These are phyloP conservation scores for Gymnoscelis rufifasciata DNA, from an alignment of 2,888 invertebrate species.

Conservation along the genomic window DNA sequence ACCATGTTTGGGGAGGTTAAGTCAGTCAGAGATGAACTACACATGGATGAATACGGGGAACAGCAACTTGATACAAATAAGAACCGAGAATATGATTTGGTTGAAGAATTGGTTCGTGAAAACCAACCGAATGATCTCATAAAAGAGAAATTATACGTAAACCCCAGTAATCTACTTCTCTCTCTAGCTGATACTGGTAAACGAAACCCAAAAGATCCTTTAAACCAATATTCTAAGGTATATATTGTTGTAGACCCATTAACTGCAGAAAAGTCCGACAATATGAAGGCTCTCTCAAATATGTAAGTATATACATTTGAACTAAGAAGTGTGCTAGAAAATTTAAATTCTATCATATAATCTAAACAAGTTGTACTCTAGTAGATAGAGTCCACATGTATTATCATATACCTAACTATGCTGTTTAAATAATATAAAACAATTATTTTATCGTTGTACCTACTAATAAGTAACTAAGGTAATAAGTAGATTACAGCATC, in stretches of 20 bases:
- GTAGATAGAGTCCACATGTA: no score
- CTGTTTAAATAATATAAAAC: no score
- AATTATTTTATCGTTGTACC: no score
- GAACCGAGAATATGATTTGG: background rate
- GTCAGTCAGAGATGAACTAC: background rate
- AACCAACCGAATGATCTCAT: slow-evolving; percentile 1
- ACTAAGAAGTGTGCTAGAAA: no score
- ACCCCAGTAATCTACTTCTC: slow-evolving; percentile 19
- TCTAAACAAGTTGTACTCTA: no score
- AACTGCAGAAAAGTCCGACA: slow-evolving; percentile 36
- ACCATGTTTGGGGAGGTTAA: background rate
- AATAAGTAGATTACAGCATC: no score
- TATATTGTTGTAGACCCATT: slow-evolving; percentile 50
- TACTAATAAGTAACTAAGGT: no score
- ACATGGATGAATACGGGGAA: background rate
- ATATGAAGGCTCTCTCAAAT: slow-evolving; percentile 36
- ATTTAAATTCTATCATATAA: no score
- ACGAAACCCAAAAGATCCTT: slow-evolving; percentile 10
- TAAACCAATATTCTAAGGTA: slow-evolving; percentile 48
- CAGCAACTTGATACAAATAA: no score
- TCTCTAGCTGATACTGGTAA: slow-evolving; percentile 12
- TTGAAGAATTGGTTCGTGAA: slow-evolving; percentile 13
- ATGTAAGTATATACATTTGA: slow-evolving; percentile 44
- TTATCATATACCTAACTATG: no score
- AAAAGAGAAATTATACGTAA: slow-evolving; percentile 8